Base-by-base conservation (phyloP, 2,113 vertebrate species). In the Saccopteryx leptura region DNA sequence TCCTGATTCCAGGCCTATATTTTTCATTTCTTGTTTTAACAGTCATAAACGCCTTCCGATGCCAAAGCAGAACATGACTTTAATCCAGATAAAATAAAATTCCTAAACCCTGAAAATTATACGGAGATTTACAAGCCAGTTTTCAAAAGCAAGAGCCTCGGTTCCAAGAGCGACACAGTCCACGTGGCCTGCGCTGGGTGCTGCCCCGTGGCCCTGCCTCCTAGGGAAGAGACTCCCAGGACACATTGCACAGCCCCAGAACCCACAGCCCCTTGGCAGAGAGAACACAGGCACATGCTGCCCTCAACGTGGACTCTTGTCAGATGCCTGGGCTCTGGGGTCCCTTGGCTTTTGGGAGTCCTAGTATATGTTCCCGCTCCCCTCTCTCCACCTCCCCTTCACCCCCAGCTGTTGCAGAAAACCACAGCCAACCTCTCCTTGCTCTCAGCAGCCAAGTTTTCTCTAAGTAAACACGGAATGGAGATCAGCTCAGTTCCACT, bases 21-120 rank as follows among this genome's bases (percentile, higher is more conserved):
- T 98, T 98, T 89, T 91, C 97, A 97, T 96, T 97, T 97, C 97
- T 97, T 98, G 96, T 98, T 98, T 98, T 98, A 97, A 97, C 94
- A 98, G 97, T 97, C 95, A 80, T 98, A 98, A 98, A 98, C 98
- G 98, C 98, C 97, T 98, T 88, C 97, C 50, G 7, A 94, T 97
- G 98, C 98, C 98, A 97, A 97, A 95, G 97, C 95, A 96, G 96
- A 98, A 98, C 98, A 97, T 94, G 95, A 97, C 96, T 98, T 98
- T 90, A 98, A 98, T 98, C 98, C 98, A 98, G 98, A 98, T 97
- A 98, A 98, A 98, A 98, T 97, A 98, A 98, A 97, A 97, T 97
- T 96, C 97, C 98, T 96, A 97, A 98, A 96, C 93, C 87, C 94
- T 93, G 98, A 98, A 98, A 98, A 97, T 89, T 96, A 24, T 33